Conservation (phyloP, 2,888 invertebrate species). For the Temnothorax unifasciatus region DNA sequence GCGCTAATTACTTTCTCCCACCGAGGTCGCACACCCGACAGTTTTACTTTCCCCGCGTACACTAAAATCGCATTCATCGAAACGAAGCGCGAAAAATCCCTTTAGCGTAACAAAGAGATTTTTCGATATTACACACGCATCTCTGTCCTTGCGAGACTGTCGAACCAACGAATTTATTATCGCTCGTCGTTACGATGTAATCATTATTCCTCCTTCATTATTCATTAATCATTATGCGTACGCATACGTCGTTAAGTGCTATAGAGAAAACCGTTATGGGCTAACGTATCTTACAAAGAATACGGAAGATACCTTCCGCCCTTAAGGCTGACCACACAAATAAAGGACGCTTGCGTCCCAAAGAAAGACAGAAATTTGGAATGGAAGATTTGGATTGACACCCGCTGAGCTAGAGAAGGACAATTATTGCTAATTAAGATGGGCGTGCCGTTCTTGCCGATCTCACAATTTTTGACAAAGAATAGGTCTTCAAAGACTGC, state of each 20-base stretch:
- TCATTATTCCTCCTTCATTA: constrained; percentile 11
- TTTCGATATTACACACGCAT: neutral
- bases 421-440: constrained; percentile 80
- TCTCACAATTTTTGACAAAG: constrained; percentile 70
- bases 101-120: constrained; percentile 4
- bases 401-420: constrained; percentile 79
- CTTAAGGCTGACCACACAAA: constrained; percentile 46
- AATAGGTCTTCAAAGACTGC: constrained; percentile 66
- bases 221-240: constrained; percentile 29
- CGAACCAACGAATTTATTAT: constrained; percentile 7
- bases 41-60: constrained; percentile 51
- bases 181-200: constrained; percentile 16
- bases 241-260: neutral
- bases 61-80: constrained; percentile 30
- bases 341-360: constrained; percentile 68
- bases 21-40: constrained; percentile 39
- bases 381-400: constrained; percentile 66
- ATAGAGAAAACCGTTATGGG: neutral
- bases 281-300: neutral
- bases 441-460: constrained; percentile 66
- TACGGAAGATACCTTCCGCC: neutral
- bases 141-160: neutral
- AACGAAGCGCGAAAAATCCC: neutral
- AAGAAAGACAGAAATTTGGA: constrained; percentile 68
- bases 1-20: constrained; percentile 58